Base-by-base conservation (phyloP, 2,113 vertebrate species). In the Dicerorhinus sumatrensis region DNA sequence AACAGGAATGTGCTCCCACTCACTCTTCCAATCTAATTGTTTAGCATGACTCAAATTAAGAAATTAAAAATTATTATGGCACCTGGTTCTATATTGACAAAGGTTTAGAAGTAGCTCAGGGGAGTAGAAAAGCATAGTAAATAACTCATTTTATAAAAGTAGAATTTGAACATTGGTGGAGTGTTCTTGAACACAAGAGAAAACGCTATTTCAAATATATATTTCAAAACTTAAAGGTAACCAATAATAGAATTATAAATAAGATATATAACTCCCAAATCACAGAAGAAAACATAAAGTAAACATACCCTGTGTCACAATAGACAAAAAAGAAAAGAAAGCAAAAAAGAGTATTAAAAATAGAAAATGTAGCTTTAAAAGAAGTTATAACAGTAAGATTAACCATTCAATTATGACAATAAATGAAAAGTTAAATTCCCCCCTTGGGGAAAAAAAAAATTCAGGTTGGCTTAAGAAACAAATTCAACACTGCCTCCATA, bases 21-120 rank as follows among this genome's bases (percentile, higher is more conserved):
- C n/a, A 72, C 25, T 94, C 11, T 62, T 76, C 48, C 54, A 83
- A 88, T 56, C 5, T 36, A 88, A 21, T 92, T 83, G 29, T 79
- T 88, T 33, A 85, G 18, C 12, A 48, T 77, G 39, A 84, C 31
- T 84, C 36, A 48, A 58, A 79, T 58, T 93, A 96, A 81, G 27
- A 89, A 77, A 92, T 79, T 60, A 77, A 80, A 86, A 91, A 91
- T 95, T n/a, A 92, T 67, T 51, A 82, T 33, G 23, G 51, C 39
- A 93, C 73, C 80, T 73, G 70, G 31, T 81, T 86, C 80, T 72
- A 46, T 56, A 65, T 0, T 48, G 70, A 91, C 31, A 91, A 65
- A 84, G 5, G 31, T 77, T 91, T 91, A 93, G 27, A 85, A 91
- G 27, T 65, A 79, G 69, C 33, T 58, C 76, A 70, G 3, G 25